Evolutionary conservation across 2,888 invertebrate species (phyloP).

Genomic region (Spilosoma lubricipeda): DNA sequence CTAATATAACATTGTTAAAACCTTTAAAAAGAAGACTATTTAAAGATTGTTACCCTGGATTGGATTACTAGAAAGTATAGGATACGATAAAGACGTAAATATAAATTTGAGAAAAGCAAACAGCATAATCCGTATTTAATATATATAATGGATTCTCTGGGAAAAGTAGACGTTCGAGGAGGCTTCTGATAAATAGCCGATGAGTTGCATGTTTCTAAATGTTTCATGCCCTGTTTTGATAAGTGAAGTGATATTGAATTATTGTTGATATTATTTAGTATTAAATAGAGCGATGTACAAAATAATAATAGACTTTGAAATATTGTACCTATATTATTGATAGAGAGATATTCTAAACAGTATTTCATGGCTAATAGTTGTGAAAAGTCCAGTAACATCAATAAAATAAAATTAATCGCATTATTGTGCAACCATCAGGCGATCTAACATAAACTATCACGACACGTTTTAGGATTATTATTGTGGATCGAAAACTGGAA

Average conservation of each 20-base stretch:
- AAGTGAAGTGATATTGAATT: slow-evolving; percentile 30
- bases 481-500: not conserved
- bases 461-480: no score
- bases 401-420: no score
- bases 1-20: not conserved
- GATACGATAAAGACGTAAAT: slow-evolving; percentile 45
- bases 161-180: slow-evolving; percentile 44
- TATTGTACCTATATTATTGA: no score
- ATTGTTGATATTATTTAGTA: slow-evolving; percentile 14
- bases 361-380: no score
- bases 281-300: not conserved
- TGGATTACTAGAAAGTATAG: slow-evolving; percentile 29
- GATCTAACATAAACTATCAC: not conserved
- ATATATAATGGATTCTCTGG: slow-evolving; percentile 69
- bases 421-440: no score
- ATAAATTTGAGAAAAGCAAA: slow-evolving; percentile 54
- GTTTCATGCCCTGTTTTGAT: slow-evolving; percentile 33
- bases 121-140: slow-evolving; percentile 69
- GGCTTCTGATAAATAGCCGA: slow-evolving; percentile 67
- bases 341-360: no score
- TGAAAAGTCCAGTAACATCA: no score
- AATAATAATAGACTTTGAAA: no score
- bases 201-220: slow-evolving; percentile 64
- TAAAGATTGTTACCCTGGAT: not conserved
- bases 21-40: slow-evolving; percentile 17